A percentile compares a stretch with the other conserved stretches of the same genome.
These are phyloP conservation scores for Oreonectes daqikongensis DNA, from an alignment of 2,797 vertebrate species.

Conservation along the genomic window DNA sequence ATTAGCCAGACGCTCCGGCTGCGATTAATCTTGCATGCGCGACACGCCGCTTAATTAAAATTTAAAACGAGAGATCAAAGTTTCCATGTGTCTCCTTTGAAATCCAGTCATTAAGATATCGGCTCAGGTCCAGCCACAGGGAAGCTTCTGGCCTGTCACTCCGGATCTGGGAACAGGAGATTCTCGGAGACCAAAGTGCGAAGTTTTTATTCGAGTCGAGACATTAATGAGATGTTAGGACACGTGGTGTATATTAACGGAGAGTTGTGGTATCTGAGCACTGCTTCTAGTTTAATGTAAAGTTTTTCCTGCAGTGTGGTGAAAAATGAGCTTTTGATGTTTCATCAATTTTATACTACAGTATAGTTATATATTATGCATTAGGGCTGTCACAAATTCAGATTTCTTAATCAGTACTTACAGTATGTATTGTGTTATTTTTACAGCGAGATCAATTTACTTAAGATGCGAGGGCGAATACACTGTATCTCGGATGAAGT, in stretches of 20 bases:
- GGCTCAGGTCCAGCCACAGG: conserved; percentile 59
- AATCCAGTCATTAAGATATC: conserved; percentile 68
- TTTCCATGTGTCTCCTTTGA: conserved; percentile 68
- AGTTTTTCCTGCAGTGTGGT: not conserved
- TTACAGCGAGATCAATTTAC: too few relatives aligned
- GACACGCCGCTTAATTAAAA: conserved; percentile 64
- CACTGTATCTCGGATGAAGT: too few relatives aligned
- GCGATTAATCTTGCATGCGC: conserved; percentile 49
- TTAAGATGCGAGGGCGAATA: too few relatives aligned
- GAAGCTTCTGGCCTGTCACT: conserved; percentile 54
- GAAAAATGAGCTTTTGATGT: not conserved
- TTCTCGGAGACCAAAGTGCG: conserved; percentile 41
- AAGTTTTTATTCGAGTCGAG: conserved; percentile 18
- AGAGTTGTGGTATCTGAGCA: not conserved
- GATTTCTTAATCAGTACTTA: too few relatives aligned
- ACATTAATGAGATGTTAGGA: conserved; percentile 27
- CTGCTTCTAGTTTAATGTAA: not conserved
- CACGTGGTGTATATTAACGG: not conserved
- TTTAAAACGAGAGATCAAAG: conserved; percentile 68
- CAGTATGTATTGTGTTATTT: too few relatives aligned
- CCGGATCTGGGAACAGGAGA: conserved; percentile 58
- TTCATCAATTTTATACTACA: not conserved
- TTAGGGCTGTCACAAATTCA: too few relatives aligned
- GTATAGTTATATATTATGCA: too few relatives aligned
- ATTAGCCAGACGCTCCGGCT: conserved; percentile 58